Evolutionary conservation across 1,140 invertebrate genomes (phyloP), one percentile per base, ranked within the genome.

Genomic region (Mercenaria mercenaria): DNA sequence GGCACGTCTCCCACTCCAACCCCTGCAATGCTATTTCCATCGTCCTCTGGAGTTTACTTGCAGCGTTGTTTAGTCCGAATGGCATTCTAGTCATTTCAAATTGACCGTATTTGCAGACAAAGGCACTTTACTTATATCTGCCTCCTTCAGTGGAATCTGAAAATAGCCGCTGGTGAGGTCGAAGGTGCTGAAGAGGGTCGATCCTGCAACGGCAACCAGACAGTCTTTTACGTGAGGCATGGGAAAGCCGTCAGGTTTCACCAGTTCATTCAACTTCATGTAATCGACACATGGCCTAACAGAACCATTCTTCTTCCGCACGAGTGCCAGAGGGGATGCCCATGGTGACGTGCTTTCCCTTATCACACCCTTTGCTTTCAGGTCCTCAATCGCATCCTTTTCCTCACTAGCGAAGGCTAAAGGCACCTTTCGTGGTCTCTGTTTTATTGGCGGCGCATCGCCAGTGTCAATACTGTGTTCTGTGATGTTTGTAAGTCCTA

Each of bases 71-170:
- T 6, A 59, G 52, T 10, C 52, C 52, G 20, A 59, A 59, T 23
- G 52, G 23, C 52, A 59, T 59, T 23, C 52, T 23, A n/a, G 23
- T 59, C 23, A 59, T 59, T 59, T 59, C 52, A 59, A 15, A 59
- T n/a, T 59, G 52, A 6, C 15, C 52, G 23, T 15, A 59, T n/a
- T 59, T 59, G 23, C 52, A 59, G 3, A 59, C 52, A 59, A 59
- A 59, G 10, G 85, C 90, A 0, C 96, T 96, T 95, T 94, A 59
- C 95, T 74, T 11, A 85, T 91, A 64, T 94, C 93, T 6, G 92
- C 89, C 23, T 81, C n/a, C 18, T 94, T 67, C 10, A 97, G 64
- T 41, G 41, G 76, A 3, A 96, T 89, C 80, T 96, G 96, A 94
- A 94, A 94, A 74, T 91, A 94, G 8, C 91, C 94, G 34, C 18